Conservation (phyloP, 2,113 vertebrate species). For the Zosterops pallidus region DNA sequence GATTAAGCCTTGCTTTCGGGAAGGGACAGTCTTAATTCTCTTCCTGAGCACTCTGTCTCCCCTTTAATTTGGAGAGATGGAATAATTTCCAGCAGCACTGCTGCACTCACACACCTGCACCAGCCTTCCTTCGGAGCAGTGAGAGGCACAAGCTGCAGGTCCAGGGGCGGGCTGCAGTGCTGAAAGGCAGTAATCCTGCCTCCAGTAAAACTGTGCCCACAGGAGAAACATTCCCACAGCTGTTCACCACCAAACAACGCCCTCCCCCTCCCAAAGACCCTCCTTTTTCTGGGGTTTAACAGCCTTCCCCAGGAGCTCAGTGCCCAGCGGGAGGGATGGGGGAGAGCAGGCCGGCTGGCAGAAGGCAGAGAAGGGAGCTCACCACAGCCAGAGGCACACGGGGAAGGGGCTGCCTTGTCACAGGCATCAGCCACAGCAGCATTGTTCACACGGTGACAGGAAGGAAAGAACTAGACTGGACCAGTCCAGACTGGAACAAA, state of each 20-base stretch:
- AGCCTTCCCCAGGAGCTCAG: not conserved
- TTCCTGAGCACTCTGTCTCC: not conserved
- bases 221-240: not conserved
- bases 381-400: not conserved
- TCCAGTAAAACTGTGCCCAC: not conserved
- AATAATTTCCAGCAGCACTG: not conserved
- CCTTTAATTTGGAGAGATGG: not conserved
- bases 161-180: not conserved
- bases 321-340: rapidly evolving
- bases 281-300: not conserved
- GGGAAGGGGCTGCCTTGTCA: conserved; percentile 37
- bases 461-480: conserved; percentile 76
- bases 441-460: conserved; percentile 73
- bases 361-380: not conserved
- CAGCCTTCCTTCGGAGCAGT: not conserved
- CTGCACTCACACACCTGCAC: not conserved
- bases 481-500: conserved; percentile 77
- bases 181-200: not conserved
- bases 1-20: not conserved
- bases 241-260: not conserved
- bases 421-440: conserved; percentile 52
- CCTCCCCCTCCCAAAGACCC: not conserved
- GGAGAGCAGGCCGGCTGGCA: not conserved
- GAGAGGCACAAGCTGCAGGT: not conserved
- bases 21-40: not conserved